Conservation (phyloP, 2,113 vertebrate genomes). For the Gymnobelideus leadbeateri region DNA sequence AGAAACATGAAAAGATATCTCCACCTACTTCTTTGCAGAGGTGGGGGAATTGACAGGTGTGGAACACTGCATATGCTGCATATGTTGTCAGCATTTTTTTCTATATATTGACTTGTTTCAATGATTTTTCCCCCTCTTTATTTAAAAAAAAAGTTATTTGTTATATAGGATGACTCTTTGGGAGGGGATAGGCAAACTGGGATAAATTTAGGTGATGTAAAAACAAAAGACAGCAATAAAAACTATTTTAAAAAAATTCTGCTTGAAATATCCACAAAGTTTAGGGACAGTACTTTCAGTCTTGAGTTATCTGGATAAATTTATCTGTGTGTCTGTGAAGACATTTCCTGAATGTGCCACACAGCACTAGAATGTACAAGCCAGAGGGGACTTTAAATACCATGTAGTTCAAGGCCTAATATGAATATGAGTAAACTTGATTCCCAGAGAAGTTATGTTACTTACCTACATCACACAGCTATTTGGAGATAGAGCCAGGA, state of each 20-base stretch:
- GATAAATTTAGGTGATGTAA: neutral
- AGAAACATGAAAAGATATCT: neutral
- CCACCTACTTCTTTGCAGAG: neutral
- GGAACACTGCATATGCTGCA: neutral
- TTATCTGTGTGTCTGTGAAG: neutral
- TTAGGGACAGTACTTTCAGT: slow-evolving; percentile 2
- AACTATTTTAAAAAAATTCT: slow-evolving; percentile 16
- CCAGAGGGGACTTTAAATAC: slow-evolving; percentile 13
- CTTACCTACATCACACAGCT: neutral
- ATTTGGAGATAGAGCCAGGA: neutral
- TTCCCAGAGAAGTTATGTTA: neutral
- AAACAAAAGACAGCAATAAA: neutral
- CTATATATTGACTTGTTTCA: neutral
- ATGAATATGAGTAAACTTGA: slow-evolving; percentile 29
- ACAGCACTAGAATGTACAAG: neutral
- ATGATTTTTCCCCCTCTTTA: neutral
- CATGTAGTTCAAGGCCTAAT: neutral
- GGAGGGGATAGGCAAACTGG: neutral
- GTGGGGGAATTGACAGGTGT: neutral
- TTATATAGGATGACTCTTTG: neutral
- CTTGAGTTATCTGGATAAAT: neutral
- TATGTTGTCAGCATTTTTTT: neutral
- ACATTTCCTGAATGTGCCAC: slow-evolving; percentile 13
- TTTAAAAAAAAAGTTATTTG: neutral
- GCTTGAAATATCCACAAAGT: slow-evolving; percentile 46